A percentile compares a stretch with the other conserved stretches of the same genome.
Conservation (phyloP, 2,113 vertebrate genomes). For the Lampris megalopsis region DNA sequence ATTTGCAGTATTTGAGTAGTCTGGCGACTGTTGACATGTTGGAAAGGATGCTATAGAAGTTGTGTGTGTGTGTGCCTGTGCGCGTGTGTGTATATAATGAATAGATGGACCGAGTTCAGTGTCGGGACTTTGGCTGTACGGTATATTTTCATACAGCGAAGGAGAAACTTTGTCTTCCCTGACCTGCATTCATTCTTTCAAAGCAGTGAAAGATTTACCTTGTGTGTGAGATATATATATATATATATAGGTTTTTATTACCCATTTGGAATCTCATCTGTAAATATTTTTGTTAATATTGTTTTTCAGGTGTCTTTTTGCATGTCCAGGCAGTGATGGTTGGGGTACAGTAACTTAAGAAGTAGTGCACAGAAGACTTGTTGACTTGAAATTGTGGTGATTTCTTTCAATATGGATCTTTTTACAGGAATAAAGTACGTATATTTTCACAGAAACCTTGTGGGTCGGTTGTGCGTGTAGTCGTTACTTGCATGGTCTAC, state of each 20-base stretch:
- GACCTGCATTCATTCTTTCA: slow-evolving; percentile 67
- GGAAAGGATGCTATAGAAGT: slow-evolving; percentile 28
- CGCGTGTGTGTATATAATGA: too few relatives aligned
- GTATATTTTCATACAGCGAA: slow-evolving; percentile 69
- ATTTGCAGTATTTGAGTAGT: slow-evolving; percentile 52
- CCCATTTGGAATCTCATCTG: slow-evolving; percentile 73
- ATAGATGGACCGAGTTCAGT: slow-evolving; percentile 58
- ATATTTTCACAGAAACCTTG: slow-evolving; percentile 84
- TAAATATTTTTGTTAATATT: slow-evolving; percentile 81
- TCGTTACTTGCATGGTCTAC: not conserved
- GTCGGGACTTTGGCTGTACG: slow-evolving; percentile 54
- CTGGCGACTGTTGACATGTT: slow-evolving; percentile 38
- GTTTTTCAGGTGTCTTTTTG: slow-evolving; percentile 71
- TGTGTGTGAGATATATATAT: slow-evolving; percentile 20
- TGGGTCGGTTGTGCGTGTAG: not conserved
- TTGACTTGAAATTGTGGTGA: slow-evolving; percentile 69
- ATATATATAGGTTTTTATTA: slow-evolving; percentile 76
- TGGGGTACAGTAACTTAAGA: slow-evolving; percentile 54
- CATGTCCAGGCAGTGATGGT: slow-evolving; percentile 71
- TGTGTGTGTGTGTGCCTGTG: slow-evolving; percentile 57
- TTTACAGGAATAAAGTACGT: slow-evolving; percentile 86
- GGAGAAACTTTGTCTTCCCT: slow-evolving; percentile 46
- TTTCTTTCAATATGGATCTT: slow-evolving; percentile 79
- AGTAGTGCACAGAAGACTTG: slow-evolving; percentile 58
- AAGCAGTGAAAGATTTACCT: slow-evolving; percentile 61